Evolutionary conservation across 2,113 vertebrate genomes (phyloP).

Genomic region (Pedetes capensis): DNA sequence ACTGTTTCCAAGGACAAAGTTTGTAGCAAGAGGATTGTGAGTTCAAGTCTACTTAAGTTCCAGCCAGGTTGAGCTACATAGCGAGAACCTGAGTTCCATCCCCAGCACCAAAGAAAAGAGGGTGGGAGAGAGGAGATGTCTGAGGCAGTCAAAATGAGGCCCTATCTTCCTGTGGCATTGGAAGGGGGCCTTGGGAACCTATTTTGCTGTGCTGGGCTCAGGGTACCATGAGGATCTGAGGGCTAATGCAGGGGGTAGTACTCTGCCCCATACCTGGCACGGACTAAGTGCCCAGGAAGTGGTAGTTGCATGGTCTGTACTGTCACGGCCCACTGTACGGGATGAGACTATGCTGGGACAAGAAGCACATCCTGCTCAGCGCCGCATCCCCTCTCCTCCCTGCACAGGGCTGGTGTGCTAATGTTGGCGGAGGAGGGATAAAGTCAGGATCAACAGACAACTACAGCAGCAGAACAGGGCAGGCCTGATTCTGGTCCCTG

Average conservation of each 20-base stretch:
- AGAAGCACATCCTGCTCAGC: background rate
- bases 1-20: background rate
- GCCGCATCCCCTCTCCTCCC: background rate
- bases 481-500: background rate
- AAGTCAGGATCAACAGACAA: rapidly evolving
- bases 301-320: too few relatives aligned
- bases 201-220: background rate
- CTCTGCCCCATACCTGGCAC: background rate
- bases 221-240: background rate
- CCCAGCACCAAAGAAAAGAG: too few relatives aligned
- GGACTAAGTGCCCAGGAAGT: background rate
- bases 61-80: too few relatives aligned
- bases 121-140: too few relatives aligned
- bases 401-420: background rate
- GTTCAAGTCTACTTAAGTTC: too few relatives aligned
- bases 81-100: too few relatives aligned
- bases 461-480: rapidly evolving
- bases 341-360: background rate
- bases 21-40: too few relatives aligned
- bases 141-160: background rate
- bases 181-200: background rate
- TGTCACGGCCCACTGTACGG: rapidly evolving
- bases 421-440: background rate
- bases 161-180: background rate
- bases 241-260: background rate